Evolutionary conservation across 2,888 invertebrate genomes (phyloP).

Genomic region (Heteromurus nitidus): DNA sequence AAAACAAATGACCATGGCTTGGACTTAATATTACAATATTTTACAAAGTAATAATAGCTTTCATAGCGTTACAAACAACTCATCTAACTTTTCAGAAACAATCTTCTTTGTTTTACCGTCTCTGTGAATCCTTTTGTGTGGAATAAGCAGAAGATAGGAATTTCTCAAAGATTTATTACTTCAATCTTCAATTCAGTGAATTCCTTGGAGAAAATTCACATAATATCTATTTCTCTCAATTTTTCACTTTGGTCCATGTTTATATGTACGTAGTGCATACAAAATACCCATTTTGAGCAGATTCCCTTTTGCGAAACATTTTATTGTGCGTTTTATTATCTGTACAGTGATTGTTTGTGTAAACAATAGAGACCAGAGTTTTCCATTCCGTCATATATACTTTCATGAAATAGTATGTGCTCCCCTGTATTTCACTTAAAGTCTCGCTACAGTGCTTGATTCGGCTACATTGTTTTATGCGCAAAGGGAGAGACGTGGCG

Average conservation of each 20-base stretch:
- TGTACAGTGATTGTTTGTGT: neutral
- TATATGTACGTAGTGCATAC: neutral
- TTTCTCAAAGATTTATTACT: neutral
- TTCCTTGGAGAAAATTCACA: neutral
- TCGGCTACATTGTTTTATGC: no score
- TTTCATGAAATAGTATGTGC: no score
- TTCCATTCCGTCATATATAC: no score
- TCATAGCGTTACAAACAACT: neutral
- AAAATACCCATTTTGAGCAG: neutral
- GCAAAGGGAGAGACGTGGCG: no score
- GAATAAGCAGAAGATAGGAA: neutral
- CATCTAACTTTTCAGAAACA: neutral
- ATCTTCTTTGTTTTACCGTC: neutral
- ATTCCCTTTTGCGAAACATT: neutral
- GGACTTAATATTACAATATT: no score
- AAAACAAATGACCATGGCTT: no score
- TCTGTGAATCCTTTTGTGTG: neutral
- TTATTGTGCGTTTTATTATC: no score
- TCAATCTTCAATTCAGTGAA: neutral
- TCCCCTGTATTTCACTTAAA: no score
- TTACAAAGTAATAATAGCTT: neutral
- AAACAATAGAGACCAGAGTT: neutral
- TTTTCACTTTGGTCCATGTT: neutral
- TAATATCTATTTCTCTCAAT: neutral
- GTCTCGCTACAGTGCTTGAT: no score